These are phyloP conservation scores for Frieseomelitta varia DNA, from an alignment of 1,140 invertebrate genomes.

Conservation along the genomic window DNA sequence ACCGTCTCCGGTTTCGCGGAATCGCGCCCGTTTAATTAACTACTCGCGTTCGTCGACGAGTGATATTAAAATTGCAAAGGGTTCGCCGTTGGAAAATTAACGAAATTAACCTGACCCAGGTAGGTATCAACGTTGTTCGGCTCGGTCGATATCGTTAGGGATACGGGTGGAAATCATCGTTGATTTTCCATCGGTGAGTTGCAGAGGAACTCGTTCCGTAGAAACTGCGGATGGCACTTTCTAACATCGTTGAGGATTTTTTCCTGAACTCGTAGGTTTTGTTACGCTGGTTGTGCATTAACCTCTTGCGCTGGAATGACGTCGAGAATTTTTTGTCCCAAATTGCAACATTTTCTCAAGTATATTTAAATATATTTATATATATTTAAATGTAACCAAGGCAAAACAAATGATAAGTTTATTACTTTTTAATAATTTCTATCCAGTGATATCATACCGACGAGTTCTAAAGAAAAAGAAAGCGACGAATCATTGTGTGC, in stretches of 20 bases:
- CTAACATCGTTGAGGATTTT: constrained; percentile 21
- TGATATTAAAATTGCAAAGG: not conserved
- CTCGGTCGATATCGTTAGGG: not conserved
- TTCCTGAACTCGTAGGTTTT: constrained; percentile 36
- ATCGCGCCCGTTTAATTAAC: constrained; percentile 6
- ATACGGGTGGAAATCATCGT: not conserved
- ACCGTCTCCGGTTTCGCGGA: not conserved
- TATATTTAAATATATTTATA: too few species aligned
- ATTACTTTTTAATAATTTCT: too few species aligned
- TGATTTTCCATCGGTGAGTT: not conserved
- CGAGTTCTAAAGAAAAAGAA: too few species aligned
- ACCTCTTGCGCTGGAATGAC: not conserved
- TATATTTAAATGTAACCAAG: too few species aligned
- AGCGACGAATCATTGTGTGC: too few species aligned
- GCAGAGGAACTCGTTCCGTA: not conserved
- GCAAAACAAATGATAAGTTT: too few species aligned
- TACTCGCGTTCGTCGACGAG: not conserved
- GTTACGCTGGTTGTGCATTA: not conserved
- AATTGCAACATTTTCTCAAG: too few species aligned
- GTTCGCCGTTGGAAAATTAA: not conserved
- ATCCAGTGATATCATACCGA: too few species aligned
- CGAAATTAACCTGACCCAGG: not conserved
- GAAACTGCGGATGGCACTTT: not conserved
- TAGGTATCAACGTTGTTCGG: not conserved
- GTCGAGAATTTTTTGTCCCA: too few species aligned